A percentile compares a stretch with the other conserved stretches of the same genome.
Evolutionary conservation across 1,140 invertebrate genomes (phyloP).

Genomic region (Triops cancriformis): DNA sequence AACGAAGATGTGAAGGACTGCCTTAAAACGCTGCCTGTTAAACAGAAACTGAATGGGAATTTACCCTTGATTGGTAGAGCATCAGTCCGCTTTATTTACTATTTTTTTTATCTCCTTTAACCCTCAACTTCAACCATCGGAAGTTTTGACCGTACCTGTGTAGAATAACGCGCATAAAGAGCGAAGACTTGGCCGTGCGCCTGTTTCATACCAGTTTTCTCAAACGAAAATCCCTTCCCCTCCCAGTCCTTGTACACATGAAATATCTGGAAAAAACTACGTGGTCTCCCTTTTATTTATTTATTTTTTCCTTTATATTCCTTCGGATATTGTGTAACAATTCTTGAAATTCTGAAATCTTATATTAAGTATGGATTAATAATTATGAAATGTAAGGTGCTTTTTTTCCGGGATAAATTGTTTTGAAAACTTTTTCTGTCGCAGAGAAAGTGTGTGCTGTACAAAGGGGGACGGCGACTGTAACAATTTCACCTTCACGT

Average conservation of each 20-base stretch:
- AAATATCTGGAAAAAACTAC: not conserved
- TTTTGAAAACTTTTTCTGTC: constrained; percentile 11
- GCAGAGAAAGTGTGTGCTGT: constrained; percentile 8
- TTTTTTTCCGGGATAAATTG: constrained; percentile 14
- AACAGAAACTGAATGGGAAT: not conserved
- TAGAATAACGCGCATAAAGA: constrained; percentile 1
- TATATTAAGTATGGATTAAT: constrained; percentile 7
- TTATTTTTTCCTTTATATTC: not conserved
- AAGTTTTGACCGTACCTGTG: not conserved
- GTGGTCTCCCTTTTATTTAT: not conserved
- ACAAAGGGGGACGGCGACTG: not conserved
- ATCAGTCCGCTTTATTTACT: not conserved
- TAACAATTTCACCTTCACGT: constrained; percentile 6
- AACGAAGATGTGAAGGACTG: constrained; percentile 6
- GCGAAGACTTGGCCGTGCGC: not conserved
- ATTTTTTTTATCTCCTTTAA: not conserved
- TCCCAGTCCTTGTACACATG: not conserved
- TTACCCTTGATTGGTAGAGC: not conserved
- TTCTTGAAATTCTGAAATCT: constrained; percentile 8
- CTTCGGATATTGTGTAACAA: not conserved
- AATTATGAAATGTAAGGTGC: not conserved
- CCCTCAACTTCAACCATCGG: not conserved
- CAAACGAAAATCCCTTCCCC: not conserved
- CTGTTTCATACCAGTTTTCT: constrained; percentile 10
- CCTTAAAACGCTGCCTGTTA: constrained; percentile 13